Base-by-base conservation (phyloP, 2,888 invertebrate genomes). In the Coenonympha glycerion region DNA sequence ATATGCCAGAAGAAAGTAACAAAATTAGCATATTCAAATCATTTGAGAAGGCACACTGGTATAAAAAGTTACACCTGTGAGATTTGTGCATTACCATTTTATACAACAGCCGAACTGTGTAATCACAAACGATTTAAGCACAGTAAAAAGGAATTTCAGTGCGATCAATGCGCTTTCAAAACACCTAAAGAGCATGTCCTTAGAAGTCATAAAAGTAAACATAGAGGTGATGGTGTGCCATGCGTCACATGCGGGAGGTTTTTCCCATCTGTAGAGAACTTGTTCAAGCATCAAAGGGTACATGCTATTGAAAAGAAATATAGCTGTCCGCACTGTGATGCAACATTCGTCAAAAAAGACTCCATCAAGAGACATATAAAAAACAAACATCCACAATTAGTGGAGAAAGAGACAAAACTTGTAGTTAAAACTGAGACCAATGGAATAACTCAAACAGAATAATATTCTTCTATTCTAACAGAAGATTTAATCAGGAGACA, bases 231-330 rank as follows among this genome's bases (percentile, higher is more conserved):
- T 9, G 80, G 81, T 33, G 15, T 76, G 0, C 56, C 72, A 0
- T 85, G 85, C 55, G 55, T 66, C 1, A 41, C 62, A 1, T 85
- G 85, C 52, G 84, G 85, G 0, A 69, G 60, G 47, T 83, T 85
- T 55, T 62, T 71, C 18, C 66, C 71, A 1, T 69, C 59, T 44
- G 51, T 60, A 1, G 68, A 73, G 28, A 76, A 73, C 47, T 58
- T 81, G 11, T 48, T 52, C 0, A 18, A 64, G 13, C 85, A 85
- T 55, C 69, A 73, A 50, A 71, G 63, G 34, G 61, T 68, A 15
- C 85, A 85, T 59, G 66, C 63, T 15, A 67, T 60, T 9, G 76
- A 78, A 3, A 76, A 72, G 48, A 74, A 74, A 42, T 64, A 61
- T 49, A 49, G 59, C 2, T 84, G 84, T 54, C 61, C 69, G 0